A percentile compares a stretch with the other conserved stretches of the same genome.
Conservation (phyloP, 2,888 invertebrate species). For the Marronus borbonicus region DNA sequence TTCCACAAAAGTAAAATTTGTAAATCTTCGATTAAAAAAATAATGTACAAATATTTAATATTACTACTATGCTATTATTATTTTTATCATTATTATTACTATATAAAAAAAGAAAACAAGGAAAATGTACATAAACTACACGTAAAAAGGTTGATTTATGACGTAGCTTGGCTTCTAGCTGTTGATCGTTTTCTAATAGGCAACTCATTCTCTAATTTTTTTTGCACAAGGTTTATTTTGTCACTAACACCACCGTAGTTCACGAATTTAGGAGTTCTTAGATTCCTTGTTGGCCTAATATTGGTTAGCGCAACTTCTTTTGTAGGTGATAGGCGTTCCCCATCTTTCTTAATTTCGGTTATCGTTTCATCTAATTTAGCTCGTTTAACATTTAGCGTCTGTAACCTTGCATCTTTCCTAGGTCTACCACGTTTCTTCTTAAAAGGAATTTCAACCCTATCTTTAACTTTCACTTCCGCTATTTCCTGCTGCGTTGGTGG, state of each 20-base stretch:
- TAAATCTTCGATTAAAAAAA: constrained; percentile 46
- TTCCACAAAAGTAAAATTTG: constrained; percentile 39
- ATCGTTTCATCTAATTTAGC: constrained; percentile 43
- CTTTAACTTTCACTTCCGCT: background rate
- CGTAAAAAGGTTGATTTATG: constrained; percentile 50
- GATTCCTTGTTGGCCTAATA: constrained; percentile 49
- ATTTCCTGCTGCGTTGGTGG: background rate
- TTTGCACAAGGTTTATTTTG: constrained; percentile 54
- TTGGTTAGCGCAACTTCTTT: constrained; percentile 51
- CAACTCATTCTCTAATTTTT: constrained; percentile 56
- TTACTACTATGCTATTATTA: background rate
- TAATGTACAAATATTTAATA: constrained; percentile 43
- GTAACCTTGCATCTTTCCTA: constrained; percentile 1
- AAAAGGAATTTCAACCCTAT: background rate
- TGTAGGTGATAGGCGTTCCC: constrained; percentile 45
- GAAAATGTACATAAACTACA: constrained; percentile 49
- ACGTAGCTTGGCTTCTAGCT: constrained; percentile 54
- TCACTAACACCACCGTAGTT: constrained; percentile 52
- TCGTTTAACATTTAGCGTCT: constrained; percentile 45
- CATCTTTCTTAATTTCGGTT: constrained; percentile 43
- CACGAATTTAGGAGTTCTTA: constrained; percentile 54
- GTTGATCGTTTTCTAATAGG: constrained; percentile 59
- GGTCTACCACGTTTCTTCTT: constrained; percentile 46
- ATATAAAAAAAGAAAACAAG: constrained; percentile 32
- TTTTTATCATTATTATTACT: constrained; percentile 10